These are phyloP conservation scores for Polypedilum pembai DNA, from an alignment of 1,140 invertebrate genomes.

Conservation along the genomic window DNA sequence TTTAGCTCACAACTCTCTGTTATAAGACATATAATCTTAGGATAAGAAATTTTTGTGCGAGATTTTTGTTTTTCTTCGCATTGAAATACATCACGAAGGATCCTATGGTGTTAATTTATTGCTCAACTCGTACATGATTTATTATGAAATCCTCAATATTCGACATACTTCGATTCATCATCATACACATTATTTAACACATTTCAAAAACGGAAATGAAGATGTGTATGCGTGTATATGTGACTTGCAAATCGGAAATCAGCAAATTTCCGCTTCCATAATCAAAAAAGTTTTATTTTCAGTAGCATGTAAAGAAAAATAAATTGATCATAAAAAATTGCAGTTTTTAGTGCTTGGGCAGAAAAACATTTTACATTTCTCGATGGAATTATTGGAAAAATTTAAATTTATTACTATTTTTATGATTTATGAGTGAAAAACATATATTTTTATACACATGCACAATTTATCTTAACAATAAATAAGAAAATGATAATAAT, in stretches of 20 bases:
- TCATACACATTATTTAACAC: not conserved
- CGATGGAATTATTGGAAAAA: slow-evolving; percentile 17
- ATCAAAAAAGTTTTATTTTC: slow-evolving; percentile 1
- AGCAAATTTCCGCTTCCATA: slow-evolving; percentile 14
- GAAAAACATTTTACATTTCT: too few species aligned
- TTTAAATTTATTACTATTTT: not conserved
- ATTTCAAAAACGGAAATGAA: slow-evolving; percentile 1
- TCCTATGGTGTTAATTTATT: slow-evolving; percentile 10
- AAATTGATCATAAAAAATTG: slow-evolving; percentile 16
- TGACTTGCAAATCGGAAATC: slow-evolving; percentile 26
- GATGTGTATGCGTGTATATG: not conserved
- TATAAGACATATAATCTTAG: too few species aligned
- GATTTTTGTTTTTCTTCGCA: too few species aligned
- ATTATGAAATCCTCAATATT: slow-evolving; percentile 6
- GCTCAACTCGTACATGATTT: not conserved
- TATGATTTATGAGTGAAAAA: too few species aligned
- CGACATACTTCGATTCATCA: not conserved
- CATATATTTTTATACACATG: too few species aligned
- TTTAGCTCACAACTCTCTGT: too few species aligned
- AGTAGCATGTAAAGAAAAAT: not conserved
- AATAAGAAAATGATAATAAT: too few species aligned
- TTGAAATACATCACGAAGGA: not conserved
- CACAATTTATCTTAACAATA: too few species aligned
- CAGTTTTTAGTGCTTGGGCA: not conserved
- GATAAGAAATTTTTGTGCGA: too few species aligned